These are phyloP conservation scores for Periplaneta americana DNA, from an alignment of 1,140 invertebrate species.

Conservation along the genomic window DNA sequence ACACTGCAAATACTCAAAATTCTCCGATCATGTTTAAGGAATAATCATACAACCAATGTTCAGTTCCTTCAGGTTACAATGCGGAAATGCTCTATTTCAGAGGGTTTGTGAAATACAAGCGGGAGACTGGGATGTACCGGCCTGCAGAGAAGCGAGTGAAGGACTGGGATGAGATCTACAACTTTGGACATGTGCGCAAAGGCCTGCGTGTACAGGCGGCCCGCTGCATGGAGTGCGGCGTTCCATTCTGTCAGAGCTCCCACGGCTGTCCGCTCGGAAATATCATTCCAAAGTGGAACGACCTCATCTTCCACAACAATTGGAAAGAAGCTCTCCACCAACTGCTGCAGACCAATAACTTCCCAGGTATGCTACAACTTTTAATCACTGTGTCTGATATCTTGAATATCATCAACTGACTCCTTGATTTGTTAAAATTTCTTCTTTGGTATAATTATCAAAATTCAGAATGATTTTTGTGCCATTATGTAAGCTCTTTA, in stretches of 20 bases:
- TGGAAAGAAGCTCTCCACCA: conserved; percentile 97
- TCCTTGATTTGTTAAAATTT: too few species aligned
- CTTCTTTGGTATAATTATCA: too few species aligned
- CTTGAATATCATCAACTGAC: too few species aligned
- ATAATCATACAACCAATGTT: too few species aligned
- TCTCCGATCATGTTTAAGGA: too few species aligned
- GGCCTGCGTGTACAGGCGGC: conserved; percentile 89
- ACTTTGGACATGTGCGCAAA: conserved; percentile 78
- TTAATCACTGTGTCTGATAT: too few species aligned
- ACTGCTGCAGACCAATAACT: conserved; percentile 97
- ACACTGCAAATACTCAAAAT: too few species aligned
- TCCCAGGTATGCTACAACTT: conserved; percentile 65
- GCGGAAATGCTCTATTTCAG: conserved; percentile 45
- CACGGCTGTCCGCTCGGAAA: conserved; percentile 97
- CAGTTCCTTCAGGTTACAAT: too few species aligned
- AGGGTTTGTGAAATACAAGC: conserved; percentile 94
- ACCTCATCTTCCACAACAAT: conserved; percentile 88
- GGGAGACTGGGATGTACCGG: conserved; percentile 82
- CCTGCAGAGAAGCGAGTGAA: conserved; percentile 74
- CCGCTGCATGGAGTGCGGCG: conserved; percentile 98
- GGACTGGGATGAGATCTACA: conserved; percentile 97
- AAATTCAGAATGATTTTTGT: too few species aligned
- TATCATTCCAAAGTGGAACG: conserved; percentile 99
- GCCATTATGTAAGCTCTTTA: too few species aligned
- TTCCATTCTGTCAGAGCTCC: conserved; percentile 96